Evolutionary conservation across 2,797 vertebrate genomes (phyloP).

Genomic region (Poeciliopsis paucimaculata): DNA sequence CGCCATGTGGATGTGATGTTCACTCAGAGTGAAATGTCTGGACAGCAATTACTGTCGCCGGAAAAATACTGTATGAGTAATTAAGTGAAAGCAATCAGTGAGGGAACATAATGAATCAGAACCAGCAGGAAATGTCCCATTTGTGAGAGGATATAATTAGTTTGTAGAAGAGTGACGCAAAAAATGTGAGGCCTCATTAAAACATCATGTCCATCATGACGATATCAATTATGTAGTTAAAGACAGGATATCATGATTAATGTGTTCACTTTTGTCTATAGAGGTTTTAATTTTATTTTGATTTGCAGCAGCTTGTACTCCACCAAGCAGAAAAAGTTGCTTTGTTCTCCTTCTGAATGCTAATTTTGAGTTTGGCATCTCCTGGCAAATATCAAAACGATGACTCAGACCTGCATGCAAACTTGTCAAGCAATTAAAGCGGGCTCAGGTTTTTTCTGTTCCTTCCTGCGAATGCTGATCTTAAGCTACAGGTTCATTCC

Average conservation of each 20-base stretch:
- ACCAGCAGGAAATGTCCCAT: conserved; percentile 7
- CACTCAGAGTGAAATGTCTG: not conserved
- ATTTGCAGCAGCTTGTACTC: not conserved
- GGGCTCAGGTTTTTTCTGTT: conserved; percentile 1
- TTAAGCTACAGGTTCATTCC: not conserved
- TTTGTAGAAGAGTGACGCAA: not conserved
- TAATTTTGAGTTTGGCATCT: conserved; percentile 4
- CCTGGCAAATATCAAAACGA: not conserved
- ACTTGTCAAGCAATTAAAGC: too few relatives aligned
- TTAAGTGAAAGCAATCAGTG: conserved; percentile 8
- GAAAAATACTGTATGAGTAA: conserved; percentile 16
- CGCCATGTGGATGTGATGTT: not conserved
- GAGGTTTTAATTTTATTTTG: not conserved
- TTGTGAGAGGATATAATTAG: conserved; percentile 1
- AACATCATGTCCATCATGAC: not conserved
- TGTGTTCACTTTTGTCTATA: not conserved
- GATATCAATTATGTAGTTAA: not conserved
- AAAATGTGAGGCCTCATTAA: conserved; percentile 9
- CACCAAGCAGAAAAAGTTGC: not conserved
- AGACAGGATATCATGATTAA: not conserved
- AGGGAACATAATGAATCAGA: conserved; percentile 6
- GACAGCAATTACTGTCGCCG: conserved; percentile 10
- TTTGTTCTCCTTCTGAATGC: not conserved
- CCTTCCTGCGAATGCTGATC: not conserved
- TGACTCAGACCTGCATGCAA: not conserved